Percentiles rank a stretch among this genome's conserved stretches.
Evolutionary conservation across 1,140 invertebrate species (phyloP).

Genomic region (Drosophila orosa): DNA sequence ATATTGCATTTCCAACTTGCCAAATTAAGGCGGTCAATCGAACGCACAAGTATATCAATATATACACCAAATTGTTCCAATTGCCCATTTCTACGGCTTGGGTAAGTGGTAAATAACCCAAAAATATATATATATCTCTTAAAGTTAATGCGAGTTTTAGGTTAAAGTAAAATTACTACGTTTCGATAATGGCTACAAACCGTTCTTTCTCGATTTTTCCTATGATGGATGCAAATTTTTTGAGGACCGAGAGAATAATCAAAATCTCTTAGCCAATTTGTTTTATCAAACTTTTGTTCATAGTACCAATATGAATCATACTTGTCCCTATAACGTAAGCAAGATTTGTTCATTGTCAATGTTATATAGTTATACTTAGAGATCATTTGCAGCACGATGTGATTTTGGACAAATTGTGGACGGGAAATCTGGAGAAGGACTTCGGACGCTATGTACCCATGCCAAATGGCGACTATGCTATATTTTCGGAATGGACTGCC

Average conservation of each 20-base stretch:
- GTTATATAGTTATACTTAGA: neutral
- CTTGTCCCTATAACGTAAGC: constrained; percentile 49
- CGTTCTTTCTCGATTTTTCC: constrained; percentile 18
- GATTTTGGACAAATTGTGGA: constrained; percentile 25
- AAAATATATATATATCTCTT: neutral
- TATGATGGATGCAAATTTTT: constrained; percentile 43
- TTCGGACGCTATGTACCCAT: constrained; percentile 12
- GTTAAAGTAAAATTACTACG: constrained; percentile 21
- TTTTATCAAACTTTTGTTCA: constrained; percentile 7
- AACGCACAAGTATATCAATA: constrained; percentile 41
- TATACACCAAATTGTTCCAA: constrained; percentile 14
- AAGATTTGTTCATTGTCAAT: neutral
- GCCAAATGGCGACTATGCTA: constrained; percentile 35
- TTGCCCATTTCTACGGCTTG: constrained; percentile 10
- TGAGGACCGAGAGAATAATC: constrained; percentile 5
- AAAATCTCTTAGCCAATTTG: constrained; percentile 2
- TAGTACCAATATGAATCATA: constrained; percentile 44
- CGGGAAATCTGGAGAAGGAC: constrained; percentile 26
- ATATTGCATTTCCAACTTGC: constrained; percentile 3
- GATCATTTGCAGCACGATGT: constrained; percentile 38
- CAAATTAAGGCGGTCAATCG: constrained; percentile 57
- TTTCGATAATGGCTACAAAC: constrained; percentile 45
- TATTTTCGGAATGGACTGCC: constrained; percentile 17
- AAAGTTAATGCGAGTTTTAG: neutral
- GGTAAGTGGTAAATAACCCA: constrained; percentile 1